Conservation (phyloP, 1,140 invertebrate species). For the Hydropsyche tenuis region DNA sequence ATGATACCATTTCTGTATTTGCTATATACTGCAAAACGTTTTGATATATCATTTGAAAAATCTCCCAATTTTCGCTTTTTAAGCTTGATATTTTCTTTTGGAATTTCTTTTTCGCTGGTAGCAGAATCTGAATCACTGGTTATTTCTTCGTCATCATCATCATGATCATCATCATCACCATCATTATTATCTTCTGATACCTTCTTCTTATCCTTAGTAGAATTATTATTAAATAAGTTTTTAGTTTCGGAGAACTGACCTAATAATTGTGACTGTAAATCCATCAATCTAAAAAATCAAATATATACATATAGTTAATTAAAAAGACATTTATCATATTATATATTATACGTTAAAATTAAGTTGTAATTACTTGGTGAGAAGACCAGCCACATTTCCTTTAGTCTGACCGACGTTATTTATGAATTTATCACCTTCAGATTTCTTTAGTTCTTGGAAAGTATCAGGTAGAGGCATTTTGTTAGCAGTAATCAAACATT, state of each 20-base stretch:
- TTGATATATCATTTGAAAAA: conserved; percentile 68
- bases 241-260: conserved; percentile 73
- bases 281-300: conserved; percentile 56
- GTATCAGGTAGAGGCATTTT: conserved; percentile 73
- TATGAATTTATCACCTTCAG: conserved; percentile 61
- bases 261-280: conserved; percentile 65
- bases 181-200: conserved; percentile 49
- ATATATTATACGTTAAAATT: not conserved
- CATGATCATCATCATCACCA: conserved; percentile 47
- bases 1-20: conserved; percentile 79
- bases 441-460: conserved; percentile 61
- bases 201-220: conserved; percentile 37
- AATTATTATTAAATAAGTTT: conserved; percentile 47
- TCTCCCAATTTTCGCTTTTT: conserved; percentile 71
- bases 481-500: conserved; percentile 76
- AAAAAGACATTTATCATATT: conserved; percentile 13
- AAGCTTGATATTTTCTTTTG: conserved; percentile 60
- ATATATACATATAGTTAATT: conserved; percentile 29
- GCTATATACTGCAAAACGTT: conserved; percentile 70
- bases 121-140: conserved; percentile 58
- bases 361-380: conserved; percentile 67
- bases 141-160: conserved; percentile 66
- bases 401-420: conserved; percentile 63
- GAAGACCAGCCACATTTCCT: conserved; percentile 63
- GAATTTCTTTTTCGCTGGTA: conserved; percentile 55